Evolutionary conservation across 2,888 invertebrate genomes (phyloP), one percentile per base, ranked within the genome.

Genomic region (Ormyrus pomaceus): DNA sequence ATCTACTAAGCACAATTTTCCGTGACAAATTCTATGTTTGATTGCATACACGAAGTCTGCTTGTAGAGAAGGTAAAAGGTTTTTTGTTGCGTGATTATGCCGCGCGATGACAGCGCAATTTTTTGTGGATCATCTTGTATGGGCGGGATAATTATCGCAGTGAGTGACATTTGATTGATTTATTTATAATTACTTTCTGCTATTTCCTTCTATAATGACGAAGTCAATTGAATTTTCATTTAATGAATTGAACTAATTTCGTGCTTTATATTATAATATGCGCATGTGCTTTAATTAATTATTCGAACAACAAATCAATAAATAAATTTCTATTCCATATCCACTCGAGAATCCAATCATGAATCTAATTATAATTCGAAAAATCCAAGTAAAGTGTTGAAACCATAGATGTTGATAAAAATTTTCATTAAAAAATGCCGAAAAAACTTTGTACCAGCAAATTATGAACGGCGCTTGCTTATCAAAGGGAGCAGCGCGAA

Each of bases 131-230:
- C 64, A 50, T 13, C 7, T 62, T 62, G 48, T 48, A 48, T 1
- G 46, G 50, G 8, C 6, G 19, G 19, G 5, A 6, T 65, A 50
- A 11, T 19, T 68, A 56, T 50, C 61, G 50, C 50, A 9, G 55
- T 46, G 61, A 51, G 9, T 71, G 71, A 71, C 71, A 6, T 56
- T 53, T 65, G 70, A 65, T 77, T 77, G 71, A 77, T 71, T 71
- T 10, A 45, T 64, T 58, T 58, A 58, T 59, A 71, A 77, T 71
- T 61, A n/a, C 65, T 74, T 9, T n/a, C 1, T 45, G n/a, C 6
- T 8, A 64, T 64, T 55, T 61, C 34, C 45, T 45, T n/a, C 34
- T 45, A 62, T 46, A 46, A 11, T 53, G 11, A 5, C 55, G n/a
- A 56, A 11, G 10, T 9, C 11, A 55, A 53, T 73, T 62, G 13